A percentile compares a stretch with the other conserved stretches of the same genome.
Conservation (phyloP, 1,140 invertebrate genomes). For the Sinonovacula constricta region DNA sequence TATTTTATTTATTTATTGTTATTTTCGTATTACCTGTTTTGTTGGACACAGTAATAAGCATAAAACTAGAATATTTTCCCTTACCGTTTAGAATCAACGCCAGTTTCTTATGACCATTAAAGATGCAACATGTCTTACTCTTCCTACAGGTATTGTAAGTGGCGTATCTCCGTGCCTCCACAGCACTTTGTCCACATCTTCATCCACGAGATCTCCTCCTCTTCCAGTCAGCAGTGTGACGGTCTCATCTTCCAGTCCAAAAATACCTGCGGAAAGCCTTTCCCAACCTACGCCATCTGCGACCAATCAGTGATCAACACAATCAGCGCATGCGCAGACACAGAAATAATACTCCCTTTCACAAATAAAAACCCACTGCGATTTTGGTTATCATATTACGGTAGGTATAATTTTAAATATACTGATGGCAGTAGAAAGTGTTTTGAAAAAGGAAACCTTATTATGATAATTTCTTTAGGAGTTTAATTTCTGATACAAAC, state of each 20-base stretch:
- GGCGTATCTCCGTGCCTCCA: background rate
- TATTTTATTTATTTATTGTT: too few relatives aligned
- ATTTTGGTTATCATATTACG: background rate
- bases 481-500: background rate
- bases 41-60: too few relatives aligned
- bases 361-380: background rate
- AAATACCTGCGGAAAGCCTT: background rate
- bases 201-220: background rate
- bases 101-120: too few relatives aligned
- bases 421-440: background rate
- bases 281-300: background rate
- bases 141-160: background rate
- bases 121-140: too few relatives aligned
- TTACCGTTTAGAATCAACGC: too few relatives aligned
- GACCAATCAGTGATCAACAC: background rate
- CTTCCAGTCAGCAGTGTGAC: background rate
- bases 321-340: background rate
- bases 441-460: background rate
- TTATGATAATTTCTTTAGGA: background rate
- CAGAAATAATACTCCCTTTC: background rate
- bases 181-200: background rate
- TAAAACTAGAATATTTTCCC: too few relatives aligned
- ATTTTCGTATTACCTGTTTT: too few relatives aligned
- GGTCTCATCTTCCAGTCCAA: background rate
- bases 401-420: background rate